phyloP scores from a whole-genome alignment of 2,888 invertebrate species.

The Liodrosophila aerea region DNA sequence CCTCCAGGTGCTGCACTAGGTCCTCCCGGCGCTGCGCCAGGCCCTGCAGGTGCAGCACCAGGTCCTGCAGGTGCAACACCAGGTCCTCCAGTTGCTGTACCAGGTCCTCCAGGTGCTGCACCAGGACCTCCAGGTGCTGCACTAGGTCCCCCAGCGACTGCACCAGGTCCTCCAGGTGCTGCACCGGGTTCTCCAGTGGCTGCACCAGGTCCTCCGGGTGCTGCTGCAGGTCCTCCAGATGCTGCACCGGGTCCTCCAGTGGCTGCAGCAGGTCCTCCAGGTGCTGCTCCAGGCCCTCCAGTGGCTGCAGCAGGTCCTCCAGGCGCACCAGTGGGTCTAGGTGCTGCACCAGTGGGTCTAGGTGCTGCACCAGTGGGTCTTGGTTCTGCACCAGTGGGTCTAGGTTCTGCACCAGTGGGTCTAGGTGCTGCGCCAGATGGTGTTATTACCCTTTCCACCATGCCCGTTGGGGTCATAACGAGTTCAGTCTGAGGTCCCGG shows the following conservation, averaged over 20 bases:
- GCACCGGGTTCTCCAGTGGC: background rate
- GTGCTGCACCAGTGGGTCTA: background rate
- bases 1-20: no score
- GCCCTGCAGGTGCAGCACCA: background rate
- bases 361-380: background rate
- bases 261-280: no score
- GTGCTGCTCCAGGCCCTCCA: no score
- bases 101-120: background rate
- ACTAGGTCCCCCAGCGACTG: no score
- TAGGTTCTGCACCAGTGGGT: no score
- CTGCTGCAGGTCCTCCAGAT: background rate
- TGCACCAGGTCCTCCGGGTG: background rate
- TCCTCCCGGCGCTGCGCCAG: no score
- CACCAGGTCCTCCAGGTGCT: background rate
- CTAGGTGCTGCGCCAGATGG: no score
- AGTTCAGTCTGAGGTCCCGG: no score
- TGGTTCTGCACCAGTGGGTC: no score
- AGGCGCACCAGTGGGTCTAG: background rate
- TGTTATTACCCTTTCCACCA: background rate
- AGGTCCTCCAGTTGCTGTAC: no score
- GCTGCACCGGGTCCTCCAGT: background rate
- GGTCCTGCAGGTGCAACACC: background rate
- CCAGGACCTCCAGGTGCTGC: background rate
- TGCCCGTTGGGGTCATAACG: no score
- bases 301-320: background rate